Evolutionary conservation across 1,140 invertebrate genomes (phyloP), one percentile per base, ranked within the genome.

Genomic region (Diorhabda carinulata): DNA sequence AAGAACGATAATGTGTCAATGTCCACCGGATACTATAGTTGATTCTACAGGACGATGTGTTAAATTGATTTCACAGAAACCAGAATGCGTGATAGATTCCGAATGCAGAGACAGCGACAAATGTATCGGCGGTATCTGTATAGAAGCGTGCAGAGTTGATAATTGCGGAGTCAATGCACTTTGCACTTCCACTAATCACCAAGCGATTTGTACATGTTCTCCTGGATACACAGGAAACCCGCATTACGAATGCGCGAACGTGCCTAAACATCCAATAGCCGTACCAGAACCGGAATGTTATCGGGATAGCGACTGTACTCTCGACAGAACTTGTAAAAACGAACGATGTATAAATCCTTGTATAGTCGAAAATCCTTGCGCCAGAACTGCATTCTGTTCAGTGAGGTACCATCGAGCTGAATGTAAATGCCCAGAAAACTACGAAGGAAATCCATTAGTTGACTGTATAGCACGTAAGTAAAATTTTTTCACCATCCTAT

Each of bases 121-220:
- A 69, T 96, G 94, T 77, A 80, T 88, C 1, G 82, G 86, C 56
- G 91, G 92, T 70, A 87, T 81, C n/a, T 96, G 94, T 75, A 80
- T 91, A 3, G 89, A 93, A 68, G 91, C 92, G 9, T 96, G 94
- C 77, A 85, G 86, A 57, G 82, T 90, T 8, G 88, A 92, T 66
- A 83, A 86, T 3, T 97, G 94, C 77, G 94, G 94, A 63, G 82
- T 90, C 2, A 96, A 95, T 76, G 93, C 95, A 4, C 86, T 92
- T 70, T 97, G 95, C 74, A 88, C 85, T 76, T 87, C 92, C 3
- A 78, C 85, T 5, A 87, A 89, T 71, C 93, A 96, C 78, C 86
- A 87, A 68, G 89, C 89, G 2, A 85, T 89, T 9, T 97, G 94
- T 77, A 84, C 85, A 7, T 97, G 95, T 81, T 86, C 92, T 8